Conservation (phyloP, 1,140 invertebrate genomes). For the Heliconius melpomene region DNA sequence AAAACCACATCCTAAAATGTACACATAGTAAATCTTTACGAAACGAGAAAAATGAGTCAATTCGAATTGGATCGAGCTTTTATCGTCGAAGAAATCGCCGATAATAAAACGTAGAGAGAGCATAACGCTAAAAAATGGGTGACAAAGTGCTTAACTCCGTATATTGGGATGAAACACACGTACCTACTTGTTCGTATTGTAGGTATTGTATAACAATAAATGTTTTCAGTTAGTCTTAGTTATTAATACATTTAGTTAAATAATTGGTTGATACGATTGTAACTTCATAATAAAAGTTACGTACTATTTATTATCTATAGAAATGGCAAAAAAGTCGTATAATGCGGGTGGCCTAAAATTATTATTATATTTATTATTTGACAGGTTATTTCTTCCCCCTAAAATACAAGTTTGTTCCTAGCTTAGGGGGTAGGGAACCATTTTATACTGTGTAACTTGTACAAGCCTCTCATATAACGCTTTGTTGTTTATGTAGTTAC, state of each 20-base stretch:
- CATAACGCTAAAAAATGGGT: slow-evolving; percentile 21
- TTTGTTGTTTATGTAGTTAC: too few relatives aligned
- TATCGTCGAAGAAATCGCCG: slow-evolving; percentile 20
- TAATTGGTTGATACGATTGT: too few relatives aligned
- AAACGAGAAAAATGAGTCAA: slow-evolving; percentile 14
- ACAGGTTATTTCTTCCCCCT: too few relatives aligned
- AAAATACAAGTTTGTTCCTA: too few relatives aligned
- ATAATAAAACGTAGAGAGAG: slow-evolving; percentile 21
- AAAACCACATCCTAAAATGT: not conserved
- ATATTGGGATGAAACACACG: slow-evolving; percentile 9
- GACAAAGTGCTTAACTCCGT: slow-evolving; percentile 18
- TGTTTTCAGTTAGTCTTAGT: not conserved
- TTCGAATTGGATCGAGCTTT: slow-evolving; percentile 15
- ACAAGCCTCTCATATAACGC: too few relatives aligned
- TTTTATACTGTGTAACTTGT: too few relatives aligned
- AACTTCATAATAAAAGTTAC: too few relatives aligned
- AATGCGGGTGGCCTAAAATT: too few relatives aligned
- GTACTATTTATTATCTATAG: too few relatives aligned
- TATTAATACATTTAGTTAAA: not conserved
- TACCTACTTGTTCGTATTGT: not conserved
- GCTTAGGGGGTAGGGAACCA: too few relatives aligned
- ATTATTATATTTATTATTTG: too few relatives aligned
- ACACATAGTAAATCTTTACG: slow-evolving; percentile 1
- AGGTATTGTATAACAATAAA: not conserved
- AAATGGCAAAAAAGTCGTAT: too few relatives aligned